These are phyloP conservation scores for Thamnophis elegans DNA, from an alignment of 2,797 vertebrate genomes.

Conservation along the genomic window DNA sequence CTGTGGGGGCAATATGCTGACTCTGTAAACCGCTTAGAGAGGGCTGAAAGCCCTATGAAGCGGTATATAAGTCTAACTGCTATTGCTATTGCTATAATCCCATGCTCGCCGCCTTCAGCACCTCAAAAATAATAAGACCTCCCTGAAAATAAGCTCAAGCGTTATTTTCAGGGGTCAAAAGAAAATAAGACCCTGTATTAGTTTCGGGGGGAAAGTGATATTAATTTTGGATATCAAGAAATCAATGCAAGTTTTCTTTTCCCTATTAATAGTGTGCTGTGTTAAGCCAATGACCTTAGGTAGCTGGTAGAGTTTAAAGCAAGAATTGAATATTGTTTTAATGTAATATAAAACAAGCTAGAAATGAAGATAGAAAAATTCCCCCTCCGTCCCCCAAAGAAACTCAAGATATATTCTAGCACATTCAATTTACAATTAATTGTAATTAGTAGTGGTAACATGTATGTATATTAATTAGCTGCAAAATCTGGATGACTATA, in stretches of 20 bases:
- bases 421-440: background rate
- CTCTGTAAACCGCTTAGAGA: too few species aligned
- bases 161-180: too few species aligned
- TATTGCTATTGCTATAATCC: too few species aligned
- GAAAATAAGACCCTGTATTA: too few species aligned
- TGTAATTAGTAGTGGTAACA: background rate
- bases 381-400: background rate
- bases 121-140: too few species aligned
- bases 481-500: background rate
- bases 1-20: too few species aligned
- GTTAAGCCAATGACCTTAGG: background rate
- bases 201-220: background rate
- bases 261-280: background rate
- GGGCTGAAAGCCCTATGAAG: too few species aligned
- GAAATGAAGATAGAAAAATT: background rate
- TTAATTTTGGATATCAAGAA: background rate
- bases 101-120: too few species aligned
- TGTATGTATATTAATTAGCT: background rate
- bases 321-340: too few species aligned
- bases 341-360: background rate
- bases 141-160: too few species aligned
- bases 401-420: background rate
- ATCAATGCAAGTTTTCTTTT: background rate
- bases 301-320: background rate
- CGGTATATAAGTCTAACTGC: too few species aligned